These are phyloP conservation scores for Sorex maritimensis DNA, from an alignment of 2,797 vertebrate species.

Conservation along the genomic window DNA sequence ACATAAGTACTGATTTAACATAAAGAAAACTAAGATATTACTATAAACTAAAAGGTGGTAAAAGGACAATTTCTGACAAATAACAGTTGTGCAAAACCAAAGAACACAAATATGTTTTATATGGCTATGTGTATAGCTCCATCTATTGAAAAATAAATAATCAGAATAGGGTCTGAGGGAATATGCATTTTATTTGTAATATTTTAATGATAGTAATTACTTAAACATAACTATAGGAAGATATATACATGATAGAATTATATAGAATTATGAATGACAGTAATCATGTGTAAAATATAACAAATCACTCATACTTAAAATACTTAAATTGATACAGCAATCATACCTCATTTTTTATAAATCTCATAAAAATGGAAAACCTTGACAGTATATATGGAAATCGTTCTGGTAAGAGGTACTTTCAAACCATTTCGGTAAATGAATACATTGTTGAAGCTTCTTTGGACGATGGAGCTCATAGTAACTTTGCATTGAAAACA, in stretches of 20 bases:
- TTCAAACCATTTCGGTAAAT: not conserved
- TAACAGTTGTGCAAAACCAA: not conserved
- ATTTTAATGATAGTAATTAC: too few relatives aligned
- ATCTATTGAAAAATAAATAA: not conserved
- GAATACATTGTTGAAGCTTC: not conserved
- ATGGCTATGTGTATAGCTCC: not conserved
- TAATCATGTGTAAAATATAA: conserved; percentile 4
- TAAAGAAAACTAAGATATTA: not conserved
- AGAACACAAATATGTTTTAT: not conserved
- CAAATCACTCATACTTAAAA: not conserved
- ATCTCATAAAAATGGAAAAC: not conserved
- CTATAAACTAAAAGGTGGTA: not conserved
- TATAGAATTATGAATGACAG: not conserved
- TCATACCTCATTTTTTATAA: not conserved
- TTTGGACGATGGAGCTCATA: too few relatives aligned
- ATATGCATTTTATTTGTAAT: too few relatives aligned
- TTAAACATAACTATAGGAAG: too few relatives aligned
- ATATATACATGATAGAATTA: too few relatives aligned
- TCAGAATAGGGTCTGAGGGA: too few relatives aligned
- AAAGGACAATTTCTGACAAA: conserved; percentile 6
- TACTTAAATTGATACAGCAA: not conserved
- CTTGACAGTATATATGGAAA: not conserved
- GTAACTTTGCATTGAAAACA: too few relatives aligned
- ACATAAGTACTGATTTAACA: not conserved
- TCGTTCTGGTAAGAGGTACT: not conserved